Evolutionary conservation across 2,113 vertebrate species (phyloP).

Genomic region (Cyrtonyx montezumae): DNA sequence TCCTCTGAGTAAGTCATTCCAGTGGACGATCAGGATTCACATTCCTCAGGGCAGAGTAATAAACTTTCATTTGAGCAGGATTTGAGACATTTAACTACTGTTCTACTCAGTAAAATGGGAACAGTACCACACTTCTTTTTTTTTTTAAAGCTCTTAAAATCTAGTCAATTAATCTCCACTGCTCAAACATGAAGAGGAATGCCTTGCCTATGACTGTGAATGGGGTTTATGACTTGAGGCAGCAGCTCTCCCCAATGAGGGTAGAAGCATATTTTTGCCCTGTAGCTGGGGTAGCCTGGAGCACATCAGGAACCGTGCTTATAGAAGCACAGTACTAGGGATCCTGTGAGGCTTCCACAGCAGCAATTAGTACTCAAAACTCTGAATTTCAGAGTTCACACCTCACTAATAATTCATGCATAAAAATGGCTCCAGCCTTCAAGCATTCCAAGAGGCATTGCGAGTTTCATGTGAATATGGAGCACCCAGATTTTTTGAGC

Average conservation of each 20-base stretch:
- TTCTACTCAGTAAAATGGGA: background rate
- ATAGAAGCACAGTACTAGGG: background rate
- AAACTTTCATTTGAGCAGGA: background rate
- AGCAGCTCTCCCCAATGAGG: rapidly evolving
- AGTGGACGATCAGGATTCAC: background rate
- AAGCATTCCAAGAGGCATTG: rapidly evolving
- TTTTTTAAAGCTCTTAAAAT: background rate
- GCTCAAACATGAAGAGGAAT: background rate
- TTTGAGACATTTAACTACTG: background rate
- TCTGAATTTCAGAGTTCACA: background rate
- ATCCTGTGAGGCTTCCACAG: background rate
- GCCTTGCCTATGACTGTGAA: background rate
- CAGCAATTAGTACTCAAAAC: background rate
- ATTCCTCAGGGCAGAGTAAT: constrained; percentile 3
- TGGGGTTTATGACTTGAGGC: background rate
- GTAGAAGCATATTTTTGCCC: background rate
- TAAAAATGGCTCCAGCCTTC: background rate
- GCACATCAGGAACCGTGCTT: background rate
- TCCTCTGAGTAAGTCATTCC: constrained; percentile 3
- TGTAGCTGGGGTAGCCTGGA: background rate
- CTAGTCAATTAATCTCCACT: background rate
- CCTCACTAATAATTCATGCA: background rate
- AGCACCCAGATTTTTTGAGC: rapidly evolving
- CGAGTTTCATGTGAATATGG: background rate
- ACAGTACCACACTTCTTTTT: rapidly evolving